phyloP scores from a whole-genome alignment of 1,140 invertebrate species.

The Rhagoletis zephyria region DNA sequence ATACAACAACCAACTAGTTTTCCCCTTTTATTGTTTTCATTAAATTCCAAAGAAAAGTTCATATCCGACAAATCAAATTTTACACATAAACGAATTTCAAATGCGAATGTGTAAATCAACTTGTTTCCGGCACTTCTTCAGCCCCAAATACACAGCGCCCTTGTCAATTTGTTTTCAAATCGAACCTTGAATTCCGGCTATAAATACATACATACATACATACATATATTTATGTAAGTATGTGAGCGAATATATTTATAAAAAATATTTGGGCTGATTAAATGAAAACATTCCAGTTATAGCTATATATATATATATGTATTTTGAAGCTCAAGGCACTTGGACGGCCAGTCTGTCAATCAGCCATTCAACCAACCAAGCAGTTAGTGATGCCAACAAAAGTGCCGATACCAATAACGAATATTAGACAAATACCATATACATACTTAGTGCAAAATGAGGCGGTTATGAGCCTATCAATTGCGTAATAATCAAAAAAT shows the following conservation, averaged over 20 bases:
- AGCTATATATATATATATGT: neutral
- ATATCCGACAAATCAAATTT: neutral
- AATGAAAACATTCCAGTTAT: slow-evolving; percentile 18
- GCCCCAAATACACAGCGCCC: too few relatives aligned
- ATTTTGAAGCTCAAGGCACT: neutral
- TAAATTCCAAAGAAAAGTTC: neutral
- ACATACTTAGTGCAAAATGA: neutral
- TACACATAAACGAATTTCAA: neutral
- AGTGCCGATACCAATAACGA: slow-evolving; percentile 11
- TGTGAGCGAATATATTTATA: too few relatives aligned
- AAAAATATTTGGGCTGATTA: neutral
- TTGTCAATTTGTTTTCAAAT: too few relatives aligned
- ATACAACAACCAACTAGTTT: neutral
- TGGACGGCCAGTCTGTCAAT: neutral
- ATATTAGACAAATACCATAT: neutral
- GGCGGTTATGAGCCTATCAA: neutral
- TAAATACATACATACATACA: too few relatives aligned
- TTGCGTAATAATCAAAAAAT: neutral
- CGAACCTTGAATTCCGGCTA: too few relatives aligned
- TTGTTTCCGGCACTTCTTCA: too few relatives aligned
- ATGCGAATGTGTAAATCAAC: too few relatives aligned
- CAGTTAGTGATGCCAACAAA: slow-evolving; percentile 3
- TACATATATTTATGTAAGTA: too few relatives aligned
- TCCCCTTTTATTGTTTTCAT: neutral
- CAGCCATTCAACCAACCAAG: neutral